A percentile compares a stretch with the other conserved stretches of the same genome.
Evolutionary conservation across 1,140 invertebrate species (phyloP).

Genomic region (Stenopsyche tienmushanensis): DNA sequence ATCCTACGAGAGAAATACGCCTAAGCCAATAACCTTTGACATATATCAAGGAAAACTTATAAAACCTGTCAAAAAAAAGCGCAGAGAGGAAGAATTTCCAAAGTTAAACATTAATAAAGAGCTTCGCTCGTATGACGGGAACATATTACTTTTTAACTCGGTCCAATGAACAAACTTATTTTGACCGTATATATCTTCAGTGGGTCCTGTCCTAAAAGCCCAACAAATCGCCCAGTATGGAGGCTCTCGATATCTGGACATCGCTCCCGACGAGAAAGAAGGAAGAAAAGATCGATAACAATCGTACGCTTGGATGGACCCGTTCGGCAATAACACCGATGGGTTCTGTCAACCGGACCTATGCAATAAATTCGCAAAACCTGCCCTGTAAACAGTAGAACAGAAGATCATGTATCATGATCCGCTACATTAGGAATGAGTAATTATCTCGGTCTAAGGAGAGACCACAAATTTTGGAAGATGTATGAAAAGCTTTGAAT

Average conservation of each 20-base stretch:
- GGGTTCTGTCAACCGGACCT: neutral
- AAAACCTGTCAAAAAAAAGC: too few species aligned
- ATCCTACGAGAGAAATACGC: too few species aligned
- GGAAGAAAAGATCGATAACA: slow-evolving; percentile 7
- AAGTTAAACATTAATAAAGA: neutral
- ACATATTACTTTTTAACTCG: neutral
- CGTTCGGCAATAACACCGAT: slow-evolving; percentile 6
- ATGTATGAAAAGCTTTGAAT: too few species aligned
- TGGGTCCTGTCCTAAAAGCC: neutral
- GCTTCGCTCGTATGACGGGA: neutral
- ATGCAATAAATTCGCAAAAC: slow-evolving; percentile 5
- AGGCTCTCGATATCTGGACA: too few species aligned
- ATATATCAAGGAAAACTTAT: too few species aligned
- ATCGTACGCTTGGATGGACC: too few species aligned
- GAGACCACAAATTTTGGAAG: too few species aligned
- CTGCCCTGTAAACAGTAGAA: neutral
- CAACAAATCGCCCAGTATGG: neutral
- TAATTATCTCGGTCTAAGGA: too few species aligned
- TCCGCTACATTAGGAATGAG: slow-evolving; percentile 2
- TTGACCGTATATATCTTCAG: neutral
- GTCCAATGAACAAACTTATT: neutral
- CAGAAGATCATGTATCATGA: slow-evolving; percentile 7
- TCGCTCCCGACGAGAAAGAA: neutral
- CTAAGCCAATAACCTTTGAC: too few species aligned
- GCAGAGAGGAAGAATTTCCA: too few species aligned